These are phyloP conservation scores for Grammatotria lemairii DNA, from an alignment of 2,113 vertebrate genomes.

Conservation along the genomic window DNA sequence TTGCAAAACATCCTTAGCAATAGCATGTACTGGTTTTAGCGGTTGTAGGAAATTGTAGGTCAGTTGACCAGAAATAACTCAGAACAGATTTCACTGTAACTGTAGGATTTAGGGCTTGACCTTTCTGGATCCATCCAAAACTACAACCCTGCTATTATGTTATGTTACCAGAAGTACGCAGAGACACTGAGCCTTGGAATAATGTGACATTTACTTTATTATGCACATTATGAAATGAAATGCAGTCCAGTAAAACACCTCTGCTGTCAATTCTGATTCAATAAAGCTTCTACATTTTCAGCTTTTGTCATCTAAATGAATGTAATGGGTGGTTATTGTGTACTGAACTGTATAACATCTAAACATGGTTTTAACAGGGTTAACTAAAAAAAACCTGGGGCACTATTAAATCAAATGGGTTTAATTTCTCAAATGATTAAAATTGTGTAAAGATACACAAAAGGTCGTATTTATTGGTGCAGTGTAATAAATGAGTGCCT, in stretches of 20 bases:
- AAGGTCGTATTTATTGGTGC: not conserved
- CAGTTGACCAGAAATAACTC: constrained; percentile 9
- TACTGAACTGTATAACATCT: not conserved
- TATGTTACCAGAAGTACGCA: not conserved
- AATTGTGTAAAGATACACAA: not conserved
- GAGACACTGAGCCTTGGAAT: not conserved
- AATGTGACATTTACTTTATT: not conserved
- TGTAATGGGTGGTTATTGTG: not conserved
- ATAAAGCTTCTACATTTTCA: not conserved
- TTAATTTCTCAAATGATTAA: not conserved
- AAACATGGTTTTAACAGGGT: not conserved
- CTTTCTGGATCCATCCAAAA: not conserved
- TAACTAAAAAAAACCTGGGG: not conserved
- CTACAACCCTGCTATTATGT: not conserved
- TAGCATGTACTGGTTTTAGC: not conserved
- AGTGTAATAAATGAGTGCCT: not conserved
- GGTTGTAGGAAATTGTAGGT: not conserved
- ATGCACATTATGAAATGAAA: not conserved
- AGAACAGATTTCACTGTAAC: not conserved
- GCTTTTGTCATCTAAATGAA: not conserved
- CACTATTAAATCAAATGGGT: not conserved
- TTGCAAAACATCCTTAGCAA: not conserved
- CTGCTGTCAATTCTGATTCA: not conserved
- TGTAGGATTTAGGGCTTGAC: not conserved
- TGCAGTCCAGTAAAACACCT: not conserved